Evolutionary conservation across 2,113 vertebrate species (phyloP).

Genomic region (Ovis canadensis): DNA sequence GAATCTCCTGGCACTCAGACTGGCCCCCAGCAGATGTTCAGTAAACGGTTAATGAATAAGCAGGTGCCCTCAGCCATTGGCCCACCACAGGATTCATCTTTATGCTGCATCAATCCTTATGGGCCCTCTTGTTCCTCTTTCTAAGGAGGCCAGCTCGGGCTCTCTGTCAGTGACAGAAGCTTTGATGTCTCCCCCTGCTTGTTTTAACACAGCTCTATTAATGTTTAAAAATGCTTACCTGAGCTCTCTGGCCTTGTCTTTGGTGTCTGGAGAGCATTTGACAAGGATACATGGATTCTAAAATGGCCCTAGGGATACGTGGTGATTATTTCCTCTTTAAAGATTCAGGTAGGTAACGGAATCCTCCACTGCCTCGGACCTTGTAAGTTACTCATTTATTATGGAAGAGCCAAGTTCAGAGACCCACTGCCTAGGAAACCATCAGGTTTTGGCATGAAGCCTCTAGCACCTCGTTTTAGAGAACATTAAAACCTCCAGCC

Average conservation of each 20-base stretch:
- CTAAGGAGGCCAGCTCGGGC: background rate
- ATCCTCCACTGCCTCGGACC: background rate
- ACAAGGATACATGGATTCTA: background rate
- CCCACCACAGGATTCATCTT: background rate
- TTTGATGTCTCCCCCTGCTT: background rate
- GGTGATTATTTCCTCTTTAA: constrained; percentile 19
- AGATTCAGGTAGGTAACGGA: background rate
- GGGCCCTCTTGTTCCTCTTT: background rate
- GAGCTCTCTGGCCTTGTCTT: background rate
- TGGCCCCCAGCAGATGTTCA: background rate
- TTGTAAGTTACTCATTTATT: background rate
- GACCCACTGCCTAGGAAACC: background rate
- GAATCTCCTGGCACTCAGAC: background rate
- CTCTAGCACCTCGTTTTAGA: background rate
- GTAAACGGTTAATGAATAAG: background rate
- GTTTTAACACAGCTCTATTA: background rate
- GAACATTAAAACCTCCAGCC: background rate
- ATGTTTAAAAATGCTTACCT: constrained; percentile 10
- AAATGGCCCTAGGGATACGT: background rate
- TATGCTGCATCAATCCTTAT: fast-evolving
- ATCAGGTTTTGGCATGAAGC: background rate
- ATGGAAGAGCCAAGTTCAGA: background rate
- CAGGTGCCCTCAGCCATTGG: background rate
- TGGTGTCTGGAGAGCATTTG: background rate
- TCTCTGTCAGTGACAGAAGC: background rate